Base-by-base conservation (phyloP, 2,888 invertebrate genomes). In the Perdita meconis region DNA sequence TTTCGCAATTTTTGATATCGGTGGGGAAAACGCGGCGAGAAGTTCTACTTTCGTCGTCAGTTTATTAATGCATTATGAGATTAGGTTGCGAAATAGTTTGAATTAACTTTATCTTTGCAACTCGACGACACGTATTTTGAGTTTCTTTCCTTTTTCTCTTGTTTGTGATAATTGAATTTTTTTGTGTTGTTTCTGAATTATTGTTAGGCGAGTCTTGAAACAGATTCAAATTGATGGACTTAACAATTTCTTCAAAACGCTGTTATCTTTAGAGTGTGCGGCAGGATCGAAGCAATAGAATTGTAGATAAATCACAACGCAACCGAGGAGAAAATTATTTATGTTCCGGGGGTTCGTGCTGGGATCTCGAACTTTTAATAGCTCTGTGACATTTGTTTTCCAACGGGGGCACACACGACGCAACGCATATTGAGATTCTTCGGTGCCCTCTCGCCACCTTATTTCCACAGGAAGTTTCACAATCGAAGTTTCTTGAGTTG, bases 401-500 rank as follows among this genome's bases (percentile, higher is more conserved):
- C 80, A 57, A 67, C 64, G 76, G 77, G 74, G 71, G 78, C 68
- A 67, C 73, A 70, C 64, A 40, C 77, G 81, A 81, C 77, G 72
- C 80, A 83, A 81, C 86, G 85, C 86, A 83, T 86, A 86, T 87
- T 75, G 85, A 74, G 84, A 86, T 80, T 81, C 83, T 74, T 76
- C 78, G 74, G 59, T 57, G 30, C 42, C 68, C 16, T 71, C 80
- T 82, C 79, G 77, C 80, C 85, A 86, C 83, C 85, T 86, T 86
- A 86, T 84, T 86, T 81, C 81, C 76, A 73, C 77, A 86, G 89
- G n/a, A 91, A 91, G 88, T 91, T 91, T 91, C 89, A 90, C 91
- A 91, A 92, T 92, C 91, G 88, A 92, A 92, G 86, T 92, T 91
- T 87, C 80, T 86, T 79, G 89, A 89, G 89, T 90, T 91, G 91